Conservation (phyloP, 2,113 vertebrate genomes). For the Leucopsar rothschildi region DNA sequence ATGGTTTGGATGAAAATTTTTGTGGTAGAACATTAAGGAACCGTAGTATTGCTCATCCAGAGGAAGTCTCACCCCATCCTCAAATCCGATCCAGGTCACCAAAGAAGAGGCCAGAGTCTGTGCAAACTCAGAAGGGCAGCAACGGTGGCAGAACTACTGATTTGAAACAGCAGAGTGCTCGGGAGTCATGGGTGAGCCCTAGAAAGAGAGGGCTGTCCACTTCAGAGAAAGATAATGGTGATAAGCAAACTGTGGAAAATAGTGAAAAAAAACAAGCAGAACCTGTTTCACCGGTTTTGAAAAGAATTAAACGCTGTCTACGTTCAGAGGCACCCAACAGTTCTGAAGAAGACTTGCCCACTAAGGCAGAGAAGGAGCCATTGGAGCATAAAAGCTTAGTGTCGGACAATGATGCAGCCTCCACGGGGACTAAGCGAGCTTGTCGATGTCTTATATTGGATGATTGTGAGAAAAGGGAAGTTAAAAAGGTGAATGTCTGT, state of each 20-base stretch:
- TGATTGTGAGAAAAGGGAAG: conserved; percentile 82
- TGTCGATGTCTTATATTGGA: conserved; percentile 82
- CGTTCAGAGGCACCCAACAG: conserved; percentile 85
- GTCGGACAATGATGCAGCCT: conserved; percentile 81
- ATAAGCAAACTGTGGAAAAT: conserved; percentile 82
- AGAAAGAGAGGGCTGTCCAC: conserved; percentile 88
- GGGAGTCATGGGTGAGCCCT: conserved; percentile 83
- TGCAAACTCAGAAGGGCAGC: conserved; percentile 76
- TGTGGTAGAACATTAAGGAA: conserved; percentile 99
- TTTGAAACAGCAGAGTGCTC: conserved; percentile 73
- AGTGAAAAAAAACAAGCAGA: conserved; percentile 78
- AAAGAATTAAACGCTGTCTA: conserved; percentile 88
- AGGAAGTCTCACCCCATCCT: conserved; percentile 87
- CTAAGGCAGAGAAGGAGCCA: conserved; percentile 75
- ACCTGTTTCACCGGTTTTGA: conserved; percentile 83
- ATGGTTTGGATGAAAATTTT: conserved; percentile 99
- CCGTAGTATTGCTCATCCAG: conserved; percentile 96
- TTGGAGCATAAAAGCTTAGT: conserved; percentile 73
- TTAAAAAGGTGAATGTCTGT: conserved; percentile 77
- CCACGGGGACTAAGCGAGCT: conserved; percentile 77
- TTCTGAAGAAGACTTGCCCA: conserved; percentile 80
- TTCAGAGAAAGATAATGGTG: conserved; percentile 85
- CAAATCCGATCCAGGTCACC: conserved; percentile 91
- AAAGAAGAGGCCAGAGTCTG: conserved; percentile 89
- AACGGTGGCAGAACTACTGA: conserved; percentile 78